Evolutionary conservation across 2,888 invertebrate species (phyloP).

Genomic region (Phyllotreta cruciferae): DNA sequence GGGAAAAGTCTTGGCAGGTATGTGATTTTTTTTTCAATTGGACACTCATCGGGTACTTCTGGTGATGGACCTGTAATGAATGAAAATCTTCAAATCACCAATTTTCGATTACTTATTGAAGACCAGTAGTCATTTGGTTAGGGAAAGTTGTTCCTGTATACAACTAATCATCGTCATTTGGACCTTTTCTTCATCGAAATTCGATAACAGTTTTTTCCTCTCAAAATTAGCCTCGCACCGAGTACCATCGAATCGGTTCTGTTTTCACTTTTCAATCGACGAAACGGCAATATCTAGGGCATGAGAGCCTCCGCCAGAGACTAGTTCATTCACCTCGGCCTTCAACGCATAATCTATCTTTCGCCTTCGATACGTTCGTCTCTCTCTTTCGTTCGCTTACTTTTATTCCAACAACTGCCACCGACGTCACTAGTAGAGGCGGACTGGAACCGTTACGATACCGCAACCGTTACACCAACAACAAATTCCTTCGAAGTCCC

Average conservation of each 20-base stretch:
- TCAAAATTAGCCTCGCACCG: constrained; percentile 35
- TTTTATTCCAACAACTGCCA: constrained; percentile 53
- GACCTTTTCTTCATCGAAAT: not conserved
- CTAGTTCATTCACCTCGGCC: constrained; percentile 70
- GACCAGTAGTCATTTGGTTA: not conserved
- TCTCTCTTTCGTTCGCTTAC: constrained; percentile 52
- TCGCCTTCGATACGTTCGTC: constrained; percentile 44
- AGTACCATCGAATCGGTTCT: constrained; percentile 18
- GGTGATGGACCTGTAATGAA: not conserved
- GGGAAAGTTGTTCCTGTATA: not conserved
- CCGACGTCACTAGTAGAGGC: constrained; percentile 42
- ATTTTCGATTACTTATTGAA: not conserved
- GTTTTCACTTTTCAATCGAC: constrained; percentile 48
- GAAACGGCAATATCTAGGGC: constrained; percentile 38
- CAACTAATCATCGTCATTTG: not conserved
- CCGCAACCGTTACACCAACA: not conserved
- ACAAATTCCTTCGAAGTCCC: no score
- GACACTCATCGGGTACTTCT: not conserved
- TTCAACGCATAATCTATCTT: constrained; percentile 59
- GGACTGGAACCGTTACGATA: not conserved
- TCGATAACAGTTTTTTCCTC: constrained; percentile 1
- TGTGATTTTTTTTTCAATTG: constrained; percentile 37
- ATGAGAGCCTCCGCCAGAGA: constrained; percentile 59
- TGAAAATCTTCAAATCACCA: not conserved
- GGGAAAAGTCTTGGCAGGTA: constrained; percentile 68